Evolutionary conservation across 2,888 invertebrate species (phyloP), one percentile per base, ranked within the genome.

Genomic region (Arge pagana): DNA sequence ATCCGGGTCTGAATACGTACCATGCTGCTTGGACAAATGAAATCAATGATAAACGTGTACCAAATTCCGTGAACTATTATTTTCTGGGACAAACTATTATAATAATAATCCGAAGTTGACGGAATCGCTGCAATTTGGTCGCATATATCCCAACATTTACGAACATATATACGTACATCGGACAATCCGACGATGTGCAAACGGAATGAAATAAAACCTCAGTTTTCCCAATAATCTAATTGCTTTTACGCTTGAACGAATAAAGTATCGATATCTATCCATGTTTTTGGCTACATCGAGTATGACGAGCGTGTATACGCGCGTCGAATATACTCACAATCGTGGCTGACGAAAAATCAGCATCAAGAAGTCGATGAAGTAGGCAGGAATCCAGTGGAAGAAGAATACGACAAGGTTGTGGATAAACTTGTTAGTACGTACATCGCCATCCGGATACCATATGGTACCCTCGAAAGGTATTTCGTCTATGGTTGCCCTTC

Each of bases 391-490:
- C 71, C 90, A 85, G 64, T 93, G 92, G 64, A 86, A 87, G 69
- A 90, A 86, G 64, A 90, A 78, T n/a, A 88, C 85, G 64, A 86
- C 87, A 13, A 90, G 76, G 55, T 81, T 78, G 67, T 91, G 91
- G 30, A 86, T 76, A 41, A 86, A 77, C 72, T 84, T 86, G 59
- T 82, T 87, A 58, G 84, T 84, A 16, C 88, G 82, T 23, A 90
- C 86, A 64, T 88, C 85, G 1, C 92, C 91, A 64, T 88, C 88
- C 2, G 91, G 91, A 75, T 88, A 92, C 89, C 96, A 93, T 53
- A 94, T 81, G 15, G 91, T 89, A 26, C 88, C 85, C 68, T 93
- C 90, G 72, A 94, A 89, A 0, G 96, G 95, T 76, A 88, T 87
- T 61, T 87, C 83, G 62, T 87, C 82, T 16, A 85, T 84, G 1